phyloP scores from a whole-genome alignment of 2,888 invertebrate genomes.

The Cancer borealis region DNA sequence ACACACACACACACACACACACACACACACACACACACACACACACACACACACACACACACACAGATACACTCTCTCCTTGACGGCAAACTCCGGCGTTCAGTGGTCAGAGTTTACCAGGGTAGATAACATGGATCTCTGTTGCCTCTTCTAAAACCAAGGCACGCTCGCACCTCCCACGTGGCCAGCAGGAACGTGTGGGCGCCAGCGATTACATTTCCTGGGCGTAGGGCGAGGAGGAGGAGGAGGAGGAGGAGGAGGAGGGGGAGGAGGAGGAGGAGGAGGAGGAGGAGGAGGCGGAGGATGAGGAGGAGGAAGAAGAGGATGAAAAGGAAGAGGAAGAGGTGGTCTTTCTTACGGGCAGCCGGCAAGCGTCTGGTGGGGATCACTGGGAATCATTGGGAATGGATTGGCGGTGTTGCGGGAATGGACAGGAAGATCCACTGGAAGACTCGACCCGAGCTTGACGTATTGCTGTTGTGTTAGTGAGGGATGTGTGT shows the following conservation, averaged over 20 bases:
- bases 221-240: background rate
- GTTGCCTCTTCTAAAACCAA: background rate
- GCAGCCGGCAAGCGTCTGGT: constrained; percentile 18
- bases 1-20: constrained; percentile 27
- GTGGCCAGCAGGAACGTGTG: background rate
- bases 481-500: constrained; percentile 24
- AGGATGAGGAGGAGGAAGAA: no score
- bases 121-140: background rate
- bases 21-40: constrained; percentile 32
- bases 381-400: constrained; percentile 48
- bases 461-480: constrained; percentile 36
- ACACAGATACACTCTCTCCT: background rate
- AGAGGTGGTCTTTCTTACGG: background rate
- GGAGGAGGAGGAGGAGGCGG: background rate
- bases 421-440: constrained; percentile 53
- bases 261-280: background rate
- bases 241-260: background rate
- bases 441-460: constrained; percentile 30
- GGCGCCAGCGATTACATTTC: background rate
- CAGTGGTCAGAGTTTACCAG: constrained; percentile 34
- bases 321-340: no score
- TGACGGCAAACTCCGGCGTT: background rate
- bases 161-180: background rate
- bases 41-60: constrained; percentile 3
- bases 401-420: constrained; percentile 48